A percentile compares a stretch with the other conserved stretches of the same genome.
Evolutionary conservation across 2,888 invertebrate genomes (phyloP).

Genomic region (Yponomeuta sedellus): DNA sequence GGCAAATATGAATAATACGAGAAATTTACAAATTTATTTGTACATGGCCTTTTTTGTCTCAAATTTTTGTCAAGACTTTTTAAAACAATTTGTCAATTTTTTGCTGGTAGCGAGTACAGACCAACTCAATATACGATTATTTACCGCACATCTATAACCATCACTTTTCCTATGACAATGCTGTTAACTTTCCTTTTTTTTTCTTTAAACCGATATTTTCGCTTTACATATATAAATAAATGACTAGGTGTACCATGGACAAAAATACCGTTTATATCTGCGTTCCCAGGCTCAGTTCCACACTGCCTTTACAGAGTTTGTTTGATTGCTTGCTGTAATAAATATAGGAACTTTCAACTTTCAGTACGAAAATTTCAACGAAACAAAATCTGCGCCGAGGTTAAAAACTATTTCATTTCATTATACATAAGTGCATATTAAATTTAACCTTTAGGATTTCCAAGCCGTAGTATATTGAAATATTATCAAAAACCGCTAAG

Average conservation of each 20-base stretch:
- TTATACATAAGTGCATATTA: neutral
- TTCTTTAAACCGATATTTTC: slow-evolving; percentile 29
- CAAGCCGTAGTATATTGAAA: slow-evolving; percentile 48
- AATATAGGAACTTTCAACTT: slow-evolving; percentile 69
- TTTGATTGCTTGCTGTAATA: slow-evolving; percentile 38
- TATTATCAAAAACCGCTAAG: slow-evolving; percentile 50
- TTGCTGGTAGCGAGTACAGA: neutral
- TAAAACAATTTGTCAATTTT: no score
- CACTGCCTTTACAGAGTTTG: slow-evolving; percentile 34
- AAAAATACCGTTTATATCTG: slow-evolving; percentile 41
- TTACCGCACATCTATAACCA: neutral
- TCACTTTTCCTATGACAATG: neutral
- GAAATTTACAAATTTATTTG: no score
- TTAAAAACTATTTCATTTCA: neutral
- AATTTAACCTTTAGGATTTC: slow-evolving; percentile 33
- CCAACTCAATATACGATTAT: neutral
- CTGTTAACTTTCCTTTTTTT: slow-evolving; percentile 24
- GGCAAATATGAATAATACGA: no score
- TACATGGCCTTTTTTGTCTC: no score
- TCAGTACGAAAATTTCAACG: slow-evolving; percentile 58
- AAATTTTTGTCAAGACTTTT: no score
- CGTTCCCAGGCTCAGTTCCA: slow-evolving; percentile 29
- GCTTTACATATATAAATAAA: slow-evolving; percentile 53
- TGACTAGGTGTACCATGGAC: slow-evolving; percentile 72
- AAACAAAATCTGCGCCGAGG: slow-evolving; percentile 33